Evolutionary conservation across 2,797 vertebrate species (phyloP).

Genomic region (Falco rusticolus): DNA sequence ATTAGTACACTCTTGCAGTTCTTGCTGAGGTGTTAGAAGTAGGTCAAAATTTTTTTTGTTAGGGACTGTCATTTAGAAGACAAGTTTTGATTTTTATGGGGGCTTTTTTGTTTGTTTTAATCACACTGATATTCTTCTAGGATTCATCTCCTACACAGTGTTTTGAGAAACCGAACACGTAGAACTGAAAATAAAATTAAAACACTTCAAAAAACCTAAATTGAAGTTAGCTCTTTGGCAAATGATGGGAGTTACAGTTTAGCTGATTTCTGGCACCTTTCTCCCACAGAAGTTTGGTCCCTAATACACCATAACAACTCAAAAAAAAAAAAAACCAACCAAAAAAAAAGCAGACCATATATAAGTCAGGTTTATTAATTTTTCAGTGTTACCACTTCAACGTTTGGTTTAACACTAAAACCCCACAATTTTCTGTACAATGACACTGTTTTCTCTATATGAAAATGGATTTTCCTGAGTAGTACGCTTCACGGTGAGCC

Average conservation of each 20-base stretch:
- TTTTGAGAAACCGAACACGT: neutral
- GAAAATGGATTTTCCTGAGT: neutral
- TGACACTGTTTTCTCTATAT: neutral
- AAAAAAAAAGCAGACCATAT: neutral
- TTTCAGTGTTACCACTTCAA: neutral
- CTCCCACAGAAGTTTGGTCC: neutral
- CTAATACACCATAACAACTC: neutral
- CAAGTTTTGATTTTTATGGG: neutral
- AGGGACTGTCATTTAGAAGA: neutral
- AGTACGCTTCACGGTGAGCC: neutral
- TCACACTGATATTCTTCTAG: neutral
- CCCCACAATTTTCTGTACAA: rapidly evolving
- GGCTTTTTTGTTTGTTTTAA: rapidly evolving
- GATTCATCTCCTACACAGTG: neutral
- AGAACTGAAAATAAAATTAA: neutral
- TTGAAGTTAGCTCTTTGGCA: neutral
- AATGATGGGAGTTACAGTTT: neutral
- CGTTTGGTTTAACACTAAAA: neutral
- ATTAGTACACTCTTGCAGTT: neutral
- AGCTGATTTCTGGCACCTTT: neutral
- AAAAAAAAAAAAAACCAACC: too few species aligned
- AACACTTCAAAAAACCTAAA: neutral
- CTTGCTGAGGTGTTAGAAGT: neutral
- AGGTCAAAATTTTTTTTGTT: neutral
- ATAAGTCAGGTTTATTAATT: neutral